Conservation (phyloP, 1,140 invertebrate species). For the Maniola jurtina region DNA sequence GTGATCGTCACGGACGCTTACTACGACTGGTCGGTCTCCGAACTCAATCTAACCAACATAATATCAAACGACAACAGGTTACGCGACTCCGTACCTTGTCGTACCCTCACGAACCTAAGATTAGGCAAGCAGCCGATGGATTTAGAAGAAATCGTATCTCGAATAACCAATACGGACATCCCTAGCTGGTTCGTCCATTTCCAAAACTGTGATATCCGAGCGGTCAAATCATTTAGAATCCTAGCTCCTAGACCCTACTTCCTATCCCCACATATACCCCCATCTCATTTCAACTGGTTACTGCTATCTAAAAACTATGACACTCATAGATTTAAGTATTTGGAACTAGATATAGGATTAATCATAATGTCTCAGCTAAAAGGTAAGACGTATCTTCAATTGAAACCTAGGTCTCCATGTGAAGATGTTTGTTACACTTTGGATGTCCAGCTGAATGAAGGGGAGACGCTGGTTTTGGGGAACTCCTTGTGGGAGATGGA, state of each 20-base stretch:
- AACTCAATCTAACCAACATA: constrained; percentile 83
- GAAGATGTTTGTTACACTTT: constrained; percentile 83
- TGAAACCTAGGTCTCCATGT: constrained; percentile 85
- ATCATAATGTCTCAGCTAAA: constrained; percentile 87
- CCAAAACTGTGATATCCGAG: constrained; percentile 90
- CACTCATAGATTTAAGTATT: constrained; percentile 84
- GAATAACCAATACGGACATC: constrained; percentile 82
- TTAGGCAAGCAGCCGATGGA: constrained; percentile 81
- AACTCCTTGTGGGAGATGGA: constrained; percentile 88
- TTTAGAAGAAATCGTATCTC: constrained; percentile 82
- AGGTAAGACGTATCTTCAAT: constrained; percentile 82
- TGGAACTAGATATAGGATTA: constrained; percentile 84
- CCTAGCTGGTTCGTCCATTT: constrained; percentile 90
- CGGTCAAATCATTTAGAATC: constrained; percentile 85
- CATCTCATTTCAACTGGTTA: constrained; percentile 90
- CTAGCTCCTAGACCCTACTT: constrained; percentile 88
- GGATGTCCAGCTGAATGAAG: constrained; percentile 82
- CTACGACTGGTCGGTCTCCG: constrained; percentile 83
- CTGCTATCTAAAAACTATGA: constrained; percentile 88
- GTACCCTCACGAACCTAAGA: constrained; percentile 84
- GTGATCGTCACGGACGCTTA: constrained; percentile 87
- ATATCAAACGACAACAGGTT: constrained; percentile 81
- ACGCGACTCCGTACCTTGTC: constrained; percentile 83
- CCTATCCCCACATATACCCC: constrained; percentile 85
- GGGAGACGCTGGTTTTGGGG: constrained; percentile 86